A percentile compares a stretch with the other conserved stretches of the same genome.
Conservation (phyloP, 2,797 vertebrate genomes). For the Babyrousa celebensis region DNA sequence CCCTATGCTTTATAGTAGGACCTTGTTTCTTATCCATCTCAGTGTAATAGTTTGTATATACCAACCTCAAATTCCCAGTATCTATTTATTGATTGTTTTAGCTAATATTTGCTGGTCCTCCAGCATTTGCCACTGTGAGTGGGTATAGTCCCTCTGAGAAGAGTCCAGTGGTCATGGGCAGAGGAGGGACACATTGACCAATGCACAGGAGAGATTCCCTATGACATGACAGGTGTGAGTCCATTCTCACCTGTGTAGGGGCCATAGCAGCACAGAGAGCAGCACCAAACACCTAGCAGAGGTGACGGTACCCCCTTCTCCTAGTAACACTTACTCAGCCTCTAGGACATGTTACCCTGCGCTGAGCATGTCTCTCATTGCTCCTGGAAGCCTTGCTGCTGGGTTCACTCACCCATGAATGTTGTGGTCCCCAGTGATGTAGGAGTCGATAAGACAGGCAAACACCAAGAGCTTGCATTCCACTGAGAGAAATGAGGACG, state of each 20-base stretch:
- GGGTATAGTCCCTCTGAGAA: neutral
- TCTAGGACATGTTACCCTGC: neutral
- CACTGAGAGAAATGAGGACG: neutral
- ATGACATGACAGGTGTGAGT: rapidly evolving
- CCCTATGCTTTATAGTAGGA: too few species aligned
- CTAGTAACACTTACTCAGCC: neutral
- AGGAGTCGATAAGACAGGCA: neutral
- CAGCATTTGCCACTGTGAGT: neutral
- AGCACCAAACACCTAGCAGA: neutral
- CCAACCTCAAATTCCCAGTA: neutral
- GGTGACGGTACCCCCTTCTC: neutral
- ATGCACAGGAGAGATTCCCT: neutral
- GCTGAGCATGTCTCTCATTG: neutral
- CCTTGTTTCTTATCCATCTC: too few species aligned
- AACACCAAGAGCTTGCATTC: neutral
- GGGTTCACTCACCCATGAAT: neutral
- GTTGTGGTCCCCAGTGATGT: neutral
- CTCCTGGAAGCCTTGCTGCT: rapidly evolving
- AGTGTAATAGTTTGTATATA: too few species aligned
- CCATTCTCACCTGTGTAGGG: neutral
- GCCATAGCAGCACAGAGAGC: neutral
- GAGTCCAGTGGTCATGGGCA: neutral
- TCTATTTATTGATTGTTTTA: neutral
- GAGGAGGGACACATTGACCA: neutral
- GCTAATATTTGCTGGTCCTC: neutral